Percentiles rank a stretch among this genome's conserved stretches.
Conservation (phyloP, 2,113 vertebrate species). For the Astur gentilis region DNA sequence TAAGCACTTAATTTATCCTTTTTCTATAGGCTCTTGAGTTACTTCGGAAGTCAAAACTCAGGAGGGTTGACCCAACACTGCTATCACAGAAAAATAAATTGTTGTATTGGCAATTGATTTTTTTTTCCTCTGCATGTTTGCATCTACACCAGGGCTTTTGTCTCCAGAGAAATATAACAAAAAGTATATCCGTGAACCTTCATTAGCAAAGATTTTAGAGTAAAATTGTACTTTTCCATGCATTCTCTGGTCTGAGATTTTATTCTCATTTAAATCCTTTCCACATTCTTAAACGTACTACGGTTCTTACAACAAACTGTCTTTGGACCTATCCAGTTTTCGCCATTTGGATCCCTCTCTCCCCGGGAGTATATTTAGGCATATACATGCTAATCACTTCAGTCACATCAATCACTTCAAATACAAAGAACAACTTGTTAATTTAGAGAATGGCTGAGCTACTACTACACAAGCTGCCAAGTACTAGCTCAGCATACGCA, state of each 20-base stretch:
- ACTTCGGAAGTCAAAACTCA: neutral
- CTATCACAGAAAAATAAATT: neutral
- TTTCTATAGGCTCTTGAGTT: neutral
- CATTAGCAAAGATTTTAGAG: neutral
- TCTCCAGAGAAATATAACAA: neutral
- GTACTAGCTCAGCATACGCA: neutral
- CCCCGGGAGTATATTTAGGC: neutral
- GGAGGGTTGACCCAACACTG: neutral
- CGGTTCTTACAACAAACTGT: neutral
- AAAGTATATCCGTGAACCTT: neutral
- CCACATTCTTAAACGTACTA: neutral
- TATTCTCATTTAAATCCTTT: neutral
- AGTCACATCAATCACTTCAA: neutral
- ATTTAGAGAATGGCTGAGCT: slow-evolving; percentile 23
- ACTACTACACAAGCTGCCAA: neutral
- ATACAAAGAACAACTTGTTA: neutral
- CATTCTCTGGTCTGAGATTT: neutral
- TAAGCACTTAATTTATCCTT: neutral
- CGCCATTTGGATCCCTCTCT: neutral
- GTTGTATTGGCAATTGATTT: neutral
- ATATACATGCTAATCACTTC: neutral
- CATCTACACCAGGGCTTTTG: neutral
- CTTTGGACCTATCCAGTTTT: neutral
- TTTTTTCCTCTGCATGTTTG: neutral
- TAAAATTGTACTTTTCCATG: neutral